A percentile compares a stretch with the other conserved stretches of the same genome.
Evolutionary conservation across 2,797 vertebrate genomes (phyloP).

Genomic region (Gobio occitaniae): DNA sequence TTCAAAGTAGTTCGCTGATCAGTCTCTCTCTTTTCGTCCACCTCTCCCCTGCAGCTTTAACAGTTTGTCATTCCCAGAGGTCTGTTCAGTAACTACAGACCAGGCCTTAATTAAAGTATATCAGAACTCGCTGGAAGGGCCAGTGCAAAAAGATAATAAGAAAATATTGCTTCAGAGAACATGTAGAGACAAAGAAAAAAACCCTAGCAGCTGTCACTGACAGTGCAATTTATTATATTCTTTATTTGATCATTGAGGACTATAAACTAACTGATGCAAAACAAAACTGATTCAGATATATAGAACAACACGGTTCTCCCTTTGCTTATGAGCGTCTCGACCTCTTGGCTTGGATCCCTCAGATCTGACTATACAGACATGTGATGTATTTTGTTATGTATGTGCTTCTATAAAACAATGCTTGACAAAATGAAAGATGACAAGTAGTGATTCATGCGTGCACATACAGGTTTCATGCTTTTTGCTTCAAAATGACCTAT

Average conservation of each 20-base stretch:
- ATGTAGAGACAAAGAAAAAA: conserved; percentile 25
- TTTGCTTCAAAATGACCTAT: not conserved
- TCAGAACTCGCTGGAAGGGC: conserved; percentile 43
- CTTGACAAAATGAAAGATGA: conserved; percentile 17
- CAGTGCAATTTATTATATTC: conserved; percentile 7
- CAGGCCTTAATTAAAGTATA: conserved; percentile 51
- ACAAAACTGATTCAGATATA: not conserved
- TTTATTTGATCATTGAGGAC: not conserved
- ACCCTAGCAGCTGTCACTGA: not conserved
- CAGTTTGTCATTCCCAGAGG: conserved; percentile 55
- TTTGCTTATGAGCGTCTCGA: not conserved
- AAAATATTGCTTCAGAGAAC: conserved; percentile 35
- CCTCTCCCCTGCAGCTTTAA: conserved; percentile 31
- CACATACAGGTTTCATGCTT: not conserved
- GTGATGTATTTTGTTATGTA: not conserved
- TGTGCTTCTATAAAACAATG: not conserved
- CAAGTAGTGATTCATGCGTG: not conserved
- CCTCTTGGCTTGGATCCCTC: not conserved
- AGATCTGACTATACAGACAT: not conserved
- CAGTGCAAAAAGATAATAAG: conserved; percentile 3
- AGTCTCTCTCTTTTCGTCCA: conserved; percentile 10
- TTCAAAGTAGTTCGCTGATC: conserved; percentile 35
- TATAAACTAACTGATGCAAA: not conserved
- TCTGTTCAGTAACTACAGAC: conserved; percentile 33
- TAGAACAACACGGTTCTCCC: not conserved